A percentile compares a stretch with the other conserved stretches of the same genome.
phyloP scores from a whole-genome alignment of 2,888 invertebrate genomes.

The Esperia sulphurella region DNA sequence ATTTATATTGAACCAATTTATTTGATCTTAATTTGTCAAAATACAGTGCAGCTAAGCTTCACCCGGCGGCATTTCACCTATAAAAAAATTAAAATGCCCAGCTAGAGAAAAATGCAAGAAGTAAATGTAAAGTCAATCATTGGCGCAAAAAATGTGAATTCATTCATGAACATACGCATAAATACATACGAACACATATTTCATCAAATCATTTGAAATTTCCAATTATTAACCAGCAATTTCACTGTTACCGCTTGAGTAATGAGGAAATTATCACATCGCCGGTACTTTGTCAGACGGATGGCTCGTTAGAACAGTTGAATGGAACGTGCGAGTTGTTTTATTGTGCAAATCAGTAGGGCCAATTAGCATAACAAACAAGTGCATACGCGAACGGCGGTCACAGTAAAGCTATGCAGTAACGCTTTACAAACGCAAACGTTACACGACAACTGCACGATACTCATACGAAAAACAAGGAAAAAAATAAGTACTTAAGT shows the following conservation, averaged over 20 bases:
- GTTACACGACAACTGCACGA: too few relatives aligned
- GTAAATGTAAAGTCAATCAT: too few relatives aligned
- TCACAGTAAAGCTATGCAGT: background rate
- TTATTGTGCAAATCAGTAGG: constrained; percentile 69
- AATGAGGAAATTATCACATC: constrained; percentile 9
- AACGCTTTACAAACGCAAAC: too few relatives aligned
- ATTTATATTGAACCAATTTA: too few relatives aligned
- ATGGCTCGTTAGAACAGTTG: constrained; percentile 48
- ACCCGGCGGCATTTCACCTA: too few relatives aligned
- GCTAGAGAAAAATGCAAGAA: too few relatives aligned
- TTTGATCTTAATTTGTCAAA: too few relatives aligned
- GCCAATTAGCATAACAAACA: constrained; percentile 71
- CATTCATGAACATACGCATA: background rate
- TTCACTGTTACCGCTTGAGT: constrained; percentile 4
- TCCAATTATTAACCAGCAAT: constrained; percentile 6
- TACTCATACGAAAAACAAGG: too few relatives aligned
- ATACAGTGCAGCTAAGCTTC: too few relatives aligned
- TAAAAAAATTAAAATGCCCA: too few relatives aligned
- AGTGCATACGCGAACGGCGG: constrained; percentile 30
- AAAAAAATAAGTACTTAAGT: too few relatives aligned
- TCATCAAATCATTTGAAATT: background rate
- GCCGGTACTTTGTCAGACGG: constrained; percentile 3
- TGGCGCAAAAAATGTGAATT: background rate
- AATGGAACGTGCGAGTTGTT: constrained; percentile 45
- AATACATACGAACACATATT: background rate